Percentiles rank a stretch among this genome's conserved stretches.
Evolutionary conservation across 2,888 invertebrate species (phyloP).

Genomic region (Chaetoderma sp.): DNA sequence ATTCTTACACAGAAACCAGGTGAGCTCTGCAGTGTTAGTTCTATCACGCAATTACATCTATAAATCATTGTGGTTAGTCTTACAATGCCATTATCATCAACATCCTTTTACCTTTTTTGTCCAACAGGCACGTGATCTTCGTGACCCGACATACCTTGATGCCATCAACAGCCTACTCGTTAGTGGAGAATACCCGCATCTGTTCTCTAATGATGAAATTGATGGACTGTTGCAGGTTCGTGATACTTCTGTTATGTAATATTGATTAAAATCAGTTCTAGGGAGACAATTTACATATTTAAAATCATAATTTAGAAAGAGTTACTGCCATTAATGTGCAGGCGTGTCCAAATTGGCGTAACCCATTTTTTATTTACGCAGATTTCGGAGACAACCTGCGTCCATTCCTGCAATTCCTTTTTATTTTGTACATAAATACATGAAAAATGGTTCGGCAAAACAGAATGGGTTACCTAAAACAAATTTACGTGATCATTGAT

Average conservation of each 20-base stretch:
- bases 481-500: too few relatives aligned
- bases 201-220: slow-evolving; percentile 70
- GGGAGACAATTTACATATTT: not conserved
- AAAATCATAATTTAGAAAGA: too few relatives aligned
- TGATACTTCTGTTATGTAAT: not conserved
- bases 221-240: slow-evolving; percentile 65
- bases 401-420: too few relatives aligned
- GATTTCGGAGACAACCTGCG: too few relatives aligned
- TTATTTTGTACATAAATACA: too few relatives aligned
- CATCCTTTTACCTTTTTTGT: slow-evolving; percentile 13
- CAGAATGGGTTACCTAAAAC: too few relatives aligned
- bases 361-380: too few relatives aligned
- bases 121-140: slow-evolving; percentile 66
- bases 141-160: slow-evolving; percentile 65
- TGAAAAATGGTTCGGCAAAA: too few relatives aligned
- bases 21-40: too few relatives aligned
- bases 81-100: not conserved
- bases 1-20: too few relatives aligned
- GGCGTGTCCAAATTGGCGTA: too few relatives aligned
- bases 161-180: slow-evolving; percentile 68
- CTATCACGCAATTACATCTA: not conserved
- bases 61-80: not conserved
- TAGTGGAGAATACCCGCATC: slow-evolving; percentile 67
- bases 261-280: not conserved
- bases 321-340: too few relatives aligned